Evolutionary conservation across 2,797 vertebrate species (phyloP).

Genomic region (Takifugu ocellatus): DNA sequence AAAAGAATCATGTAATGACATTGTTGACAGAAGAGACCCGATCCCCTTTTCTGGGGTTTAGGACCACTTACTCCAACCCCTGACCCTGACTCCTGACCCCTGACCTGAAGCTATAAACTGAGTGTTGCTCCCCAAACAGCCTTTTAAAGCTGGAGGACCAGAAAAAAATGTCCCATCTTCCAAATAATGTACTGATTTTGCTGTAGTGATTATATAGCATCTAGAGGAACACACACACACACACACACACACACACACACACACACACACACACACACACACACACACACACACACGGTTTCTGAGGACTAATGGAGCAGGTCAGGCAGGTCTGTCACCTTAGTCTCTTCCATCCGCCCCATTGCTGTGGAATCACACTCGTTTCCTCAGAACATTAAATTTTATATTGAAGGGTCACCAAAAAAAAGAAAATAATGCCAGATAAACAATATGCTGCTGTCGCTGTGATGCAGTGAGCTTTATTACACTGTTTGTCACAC

Average conservation of each 20-base stretch:
- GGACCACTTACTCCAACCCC: too few relatives aligned
- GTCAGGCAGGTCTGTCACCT: slow-evolving; percentile 31
- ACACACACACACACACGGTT: background rate
- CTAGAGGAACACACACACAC: slow-evolving; percentile 3
- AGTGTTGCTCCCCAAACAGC: too few relatives aligned
- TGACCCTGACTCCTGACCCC: too few relatives aligned
- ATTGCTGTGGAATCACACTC: slow-evolving; percentile 20
- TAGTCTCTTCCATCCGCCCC: slow-evolving; percentile 10
- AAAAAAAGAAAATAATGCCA: background rate
- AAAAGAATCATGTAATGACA: too few relatives aligned
- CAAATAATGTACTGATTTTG: too few relatives aligned
- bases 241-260: slow-evolving; percentile 4
- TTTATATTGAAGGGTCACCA: slow-evolving; percentile 14
- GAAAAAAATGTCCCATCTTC: too few relatives aligned
- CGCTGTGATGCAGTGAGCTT: slow-evolving; percentile 2
- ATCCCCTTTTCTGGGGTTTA: too few relatives aligned
- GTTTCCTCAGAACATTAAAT: slow-evolving; percentile 16
- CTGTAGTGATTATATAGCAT: background rate
- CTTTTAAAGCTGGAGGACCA: too few relatives aligned
- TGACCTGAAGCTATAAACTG: too few relatives aligned
- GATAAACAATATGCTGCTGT: slow-evolving; percentile 24
- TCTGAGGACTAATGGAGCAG: slow-evolving; percentile 37
- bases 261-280: too few relatives aligned
- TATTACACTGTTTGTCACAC: slow-evolving; percentile 18
- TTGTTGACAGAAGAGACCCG: too few relatives aligned